A percentile compares a stretch with the other conserved stretches of the same genome.
Conservation (phyloP, 2,797 vertebrate genomes). For the Hipposideros larvatus region DNA sequence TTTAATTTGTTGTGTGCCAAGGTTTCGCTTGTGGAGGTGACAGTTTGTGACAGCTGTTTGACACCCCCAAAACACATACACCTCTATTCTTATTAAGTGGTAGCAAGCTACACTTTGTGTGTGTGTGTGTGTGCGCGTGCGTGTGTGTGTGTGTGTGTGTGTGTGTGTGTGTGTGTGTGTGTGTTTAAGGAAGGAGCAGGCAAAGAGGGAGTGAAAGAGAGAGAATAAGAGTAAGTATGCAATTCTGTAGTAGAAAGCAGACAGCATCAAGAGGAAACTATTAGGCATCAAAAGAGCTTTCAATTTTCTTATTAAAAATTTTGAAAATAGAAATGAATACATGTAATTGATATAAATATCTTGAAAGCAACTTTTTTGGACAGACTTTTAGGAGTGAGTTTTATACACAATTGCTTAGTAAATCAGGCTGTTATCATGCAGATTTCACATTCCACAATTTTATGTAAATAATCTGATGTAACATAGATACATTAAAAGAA, state of each 20-base stretch:
- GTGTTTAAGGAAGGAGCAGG: slow-evolving; percentile 48
- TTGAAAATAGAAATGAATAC: slow-evolving; percentile 71
- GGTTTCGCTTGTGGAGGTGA: slow-evolving; percentile 90
- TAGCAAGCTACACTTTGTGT: slow-evolving; percentile 79
- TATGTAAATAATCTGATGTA: slow-evolving; percentile 67
- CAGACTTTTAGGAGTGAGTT: slow-evolving; percentile 73
- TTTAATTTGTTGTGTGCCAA: slow-evolving; percentile 89
- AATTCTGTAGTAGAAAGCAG: slow-evolving; percentile 36
- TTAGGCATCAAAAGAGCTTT: slow-evolving; percentile 67
- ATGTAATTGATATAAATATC: slow-evolving; percentile 69
- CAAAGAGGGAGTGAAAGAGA: slow-evolving; percentile 46
- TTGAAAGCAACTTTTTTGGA: slow-evolving; percentile 66
- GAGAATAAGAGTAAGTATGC: slow-evolving; percentile 54
- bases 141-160: slow-evolving; percentile 59
- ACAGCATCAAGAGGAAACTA: slow-evolving; percentile 43
- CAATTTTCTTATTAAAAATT: slow-evolving; percentile 70
- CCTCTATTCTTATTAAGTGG: slow-evolving; percentile 87
- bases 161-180: slow-evolving; percentile 28
- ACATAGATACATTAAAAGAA: slow-evolving; percentile 73
- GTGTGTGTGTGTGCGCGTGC: slow-evolving; percentile 3
- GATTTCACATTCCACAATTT: slow-evolving; percentile 71
- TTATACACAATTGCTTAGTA: slow-evolving; percentile 64
- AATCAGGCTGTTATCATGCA: slow-evolving; percentile 62
- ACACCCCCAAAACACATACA: slow-evolving; percentile 89
- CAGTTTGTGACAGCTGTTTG: slow-evolving; percentile 91